phyloP scores from a whole-genome alignment of 2,113 vertebrate species.

The Carassius gibelio region DNA sequence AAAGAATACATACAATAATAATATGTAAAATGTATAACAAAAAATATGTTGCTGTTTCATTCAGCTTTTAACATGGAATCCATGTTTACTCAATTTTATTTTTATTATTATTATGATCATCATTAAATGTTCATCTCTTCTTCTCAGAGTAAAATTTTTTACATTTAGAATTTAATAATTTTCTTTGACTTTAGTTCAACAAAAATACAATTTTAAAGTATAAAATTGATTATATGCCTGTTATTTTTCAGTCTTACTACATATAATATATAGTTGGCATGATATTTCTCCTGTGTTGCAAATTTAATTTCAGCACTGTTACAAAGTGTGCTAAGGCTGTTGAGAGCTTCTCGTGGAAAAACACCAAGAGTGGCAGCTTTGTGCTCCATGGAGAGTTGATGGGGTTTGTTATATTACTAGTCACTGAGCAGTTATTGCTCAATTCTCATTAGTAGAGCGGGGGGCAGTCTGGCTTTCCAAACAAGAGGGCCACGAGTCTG shows the following conservation, averaged over 20 bases:
- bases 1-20: too few relatives aligned
- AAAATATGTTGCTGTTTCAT: background rate
- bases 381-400: background rate
- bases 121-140: background rate
- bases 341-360: background rate
- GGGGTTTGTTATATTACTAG: background rate
- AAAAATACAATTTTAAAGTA: background rate
- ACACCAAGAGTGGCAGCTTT: background rate
- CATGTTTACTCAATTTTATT: background rate
- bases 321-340: background rate
- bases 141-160: background rate
- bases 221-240: background rate
- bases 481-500: conserved; percentile 8
- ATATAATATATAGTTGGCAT: background rate
- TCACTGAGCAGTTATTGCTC: background rate
- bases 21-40: too few relatives aligned
- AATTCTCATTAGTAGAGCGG: conserved; percentile 34
- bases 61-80: background rate
- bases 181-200: background rate
- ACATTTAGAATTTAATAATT: background rate
- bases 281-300: background rate
- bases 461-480: background rate
- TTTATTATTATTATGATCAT: background rate
- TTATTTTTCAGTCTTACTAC: background rate
- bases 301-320: background rate